phyloP scores from a whole-genome alignment of 1,140 invertebrate species.

The Drosophila pseudoananassae region DNA sequence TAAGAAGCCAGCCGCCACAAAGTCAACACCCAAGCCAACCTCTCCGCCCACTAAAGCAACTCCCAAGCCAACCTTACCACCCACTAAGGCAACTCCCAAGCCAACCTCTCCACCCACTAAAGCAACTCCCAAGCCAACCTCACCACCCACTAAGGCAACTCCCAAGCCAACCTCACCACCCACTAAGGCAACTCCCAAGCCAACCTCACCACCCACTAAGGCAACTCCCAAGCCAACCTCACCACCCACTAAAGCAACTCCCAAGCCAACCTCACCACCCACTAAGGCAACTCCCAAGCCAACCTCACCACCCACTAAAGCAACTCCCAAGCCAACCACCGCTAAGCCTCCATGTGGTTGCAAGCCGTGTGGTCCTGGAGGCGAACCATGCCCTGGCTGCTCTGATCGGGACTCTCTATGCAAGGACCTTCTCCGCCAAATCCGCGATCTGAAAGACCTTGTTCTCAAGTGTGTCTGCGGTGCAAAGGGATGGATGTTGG shows the following conservation, averaged over 20 bases:
- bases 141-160: not conserved
- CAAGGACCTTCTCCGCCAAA: not conserved
- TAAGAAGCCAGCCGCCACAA: not conserved
- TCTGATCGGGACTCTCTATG: not conserved
- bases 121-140: not conserved
- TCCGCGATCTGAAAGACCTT: not conserved
- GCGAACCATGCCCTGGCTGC: conserved; percentile 2
- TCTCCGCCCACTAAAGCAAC: not conserved
- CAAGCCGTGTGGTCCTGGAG: conserved; percentile 11
- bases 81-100: not conserved
- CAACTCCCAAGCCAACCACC: not conserved
- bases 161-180: not conserved
- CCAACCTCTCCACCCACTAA: not conserved
- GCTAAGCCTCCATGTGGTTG: not conserved
- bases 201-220: not conserved
- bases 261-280: not conserved
- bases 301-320: not conserved
- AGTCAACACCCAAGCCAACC: not conserved
- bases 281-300: not conserved
- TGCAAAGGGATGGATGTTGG: not conserved
- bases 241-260: not conserved
- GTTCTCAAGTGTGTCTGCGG: conserved; percentile 17
- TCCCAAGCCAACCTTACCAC: not conserved
- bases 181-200: not conserved
- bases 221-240: not conserved